Percentiles rank a stretch among this genome's conserved stretches.
Conservation (phyloP, 2,888 invertebrate species). For the Macrosiphum euphorbiae region DNA sequence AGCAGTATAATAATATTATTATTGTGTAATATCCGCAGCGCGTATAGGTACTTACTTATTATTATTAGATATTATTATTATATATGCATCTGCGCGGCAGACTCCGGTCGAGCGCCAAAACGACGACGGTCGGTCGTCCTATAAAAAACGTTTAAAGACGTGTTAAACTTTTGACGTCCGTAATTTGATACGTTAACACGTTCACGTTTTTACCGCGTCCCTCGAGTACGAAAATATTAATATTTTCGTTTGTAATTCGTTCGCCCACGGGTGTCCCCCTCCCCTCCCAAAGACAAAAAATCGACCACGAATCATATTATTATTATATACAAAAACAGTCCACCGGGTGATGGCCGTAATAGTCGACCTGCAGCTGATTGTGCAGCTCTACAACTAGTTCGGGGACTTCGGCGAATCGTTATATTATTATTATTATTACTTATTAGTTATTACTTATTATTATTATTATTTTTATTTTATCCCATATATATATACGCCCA, state of each 20-base stretch:
- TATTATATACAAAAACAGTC: neutral
- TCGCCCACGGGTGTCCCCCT: slow-evolving; percentile 18
- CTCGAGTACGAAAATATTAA: neutral
- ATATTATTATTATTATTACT: neutral
- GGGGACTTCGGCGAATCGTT: slow-evolving; percentile 12
- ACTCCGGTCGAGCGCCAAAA: neutral
- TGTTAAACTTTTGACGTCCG: slow-evolving; percentile 33
- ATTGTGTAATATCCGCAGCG: neutral
- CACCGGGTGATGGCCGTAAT: neutral
- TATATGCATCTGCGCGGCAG: too few species aligned
- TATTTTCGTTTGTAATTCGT: slow-evolving; percentile 16
- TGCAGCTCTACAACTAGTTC: neutral
- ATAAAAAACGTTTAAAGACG: neutral
- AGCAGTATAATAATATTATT: neutral
- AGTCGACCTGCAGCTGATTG: neutral
- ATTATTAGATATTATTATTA: neutral
- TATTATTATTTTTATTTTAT: neutral
- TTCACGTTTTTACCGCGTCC: neutral
- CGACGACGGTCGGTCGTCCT: neutral
- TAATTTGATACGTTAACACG: slow-evolving; percentile 43
- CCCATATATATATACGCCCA: neutral
- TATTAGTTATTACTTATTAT: neutral
- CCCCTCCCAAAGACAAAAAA: neutral
- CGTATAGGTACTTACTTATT: neutral
- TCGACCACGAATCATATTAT: slow-evolving; percentile 4